Evolutionary conservation across 1,140 invertebrate species (phyloP).

Genomic region (Anastrepha ludens): DNA sequence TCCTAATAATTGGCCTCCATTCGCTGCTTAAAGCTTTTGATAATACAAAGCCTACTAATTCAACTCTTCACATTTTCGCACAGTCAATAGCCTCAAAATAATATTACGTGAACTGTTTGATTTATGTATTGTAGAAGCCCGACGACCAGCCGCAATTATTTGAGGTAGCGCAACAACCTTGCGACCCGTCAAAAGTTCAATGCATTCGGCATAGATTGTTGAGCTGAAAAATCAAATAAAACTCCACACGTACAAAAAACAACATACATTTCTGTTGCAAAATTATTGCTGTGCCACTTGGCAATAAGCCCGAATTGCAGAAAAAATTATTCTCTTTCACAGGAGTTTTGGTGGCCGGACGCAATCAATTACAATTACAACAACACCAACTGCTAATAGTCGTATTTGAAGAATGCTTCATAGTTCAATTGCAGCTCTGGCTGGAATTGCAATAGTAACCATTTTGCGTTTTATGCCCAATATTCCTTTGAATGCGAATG

Average conservation of each 20-base stretch:
- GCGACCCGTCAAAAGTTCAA: conserved; percentile 26
- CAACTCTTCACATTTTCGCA: neutral
- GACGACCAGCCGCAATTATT: neutral
- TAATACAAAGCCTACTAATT: neutral
- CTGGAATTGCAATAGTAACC: neutral
- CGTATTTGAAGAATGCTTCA: conserved; percentile 31
- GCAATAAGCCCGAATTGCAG: conserved; percentile 11
- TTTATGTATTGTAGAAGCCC: neutral
- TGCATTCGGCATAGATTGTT: neutral
- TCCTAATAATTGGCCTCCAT: too few relatives aligned
- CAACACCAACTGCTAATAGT: neutral
- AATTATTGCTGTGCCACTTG: conserved; percentile 31
- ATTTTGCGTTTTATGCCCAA: neutral
- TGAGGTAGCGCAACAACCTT: neutral
- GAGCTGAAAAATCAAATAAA: conserved; percentile 6
- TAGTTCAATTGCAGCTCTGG: conserved; percentile 4
- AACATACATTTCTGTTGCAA: neutral
- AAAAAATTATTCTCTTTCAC: neutral
- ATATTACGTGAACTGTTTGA: neutral
- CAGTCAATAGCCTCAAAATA: neutral
- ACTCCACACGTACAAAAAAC: neutral
- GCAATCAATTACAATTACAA: conserved; percentile 30
- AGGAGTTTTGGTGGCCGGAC: neutral
- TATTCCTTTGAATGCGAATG: neutral
- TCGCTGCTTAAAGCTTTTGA: too few relatives aligned